Evolutionary conservation across 1,140 invertebrate genomes (phyloP).

Genomic region (Achroia grisella): DNA sequence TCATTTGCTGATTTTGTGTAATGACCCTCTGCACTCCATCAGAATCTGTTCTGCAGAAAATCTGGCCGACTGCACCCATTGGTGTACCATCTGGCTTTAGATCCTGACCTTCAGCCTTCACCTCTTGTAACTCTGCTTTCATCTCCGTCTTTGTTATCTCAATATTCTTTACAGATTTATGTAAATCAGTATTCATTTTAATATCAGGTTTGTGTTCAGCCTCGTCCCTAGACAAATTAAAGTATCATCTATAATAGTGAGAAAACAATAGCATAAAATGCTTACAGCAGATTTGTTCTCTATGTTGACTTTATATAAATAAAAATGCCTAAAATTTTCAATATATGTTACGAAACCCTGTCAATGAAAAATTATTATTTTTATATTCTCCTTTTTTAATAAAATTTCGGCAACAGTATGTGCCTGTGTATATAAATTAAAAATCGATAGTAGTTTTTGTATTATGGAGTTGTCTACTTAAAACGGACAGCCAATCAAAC

Average conservation of each 20-base stretch:
- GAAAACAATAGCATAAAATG: too few species aligned
- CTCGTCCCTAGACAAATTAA: constrained; percentile 35
- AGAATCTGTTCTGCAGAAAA: constrained; percentile 19
- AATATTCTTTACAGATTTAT: constrained; percentile 50
- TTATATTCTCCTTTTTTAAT: too few species aligned
- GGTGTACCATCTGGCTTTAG: constrained; percentile 28
- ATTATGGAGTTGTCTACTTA: not conserved
- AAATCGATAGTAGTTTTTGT: too few species aligned
- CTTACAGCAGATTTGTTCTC: too few species aligned
- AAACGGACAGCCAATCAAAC: too few species aligned
- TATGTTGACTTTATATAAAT: too few species aligned
- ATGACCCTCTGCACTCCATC: constrained; percentile 47
- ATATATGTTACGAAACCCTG: too few species aligned
- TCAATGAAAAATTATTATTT: too few species aligned
- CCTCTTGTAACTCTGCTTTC: constrained; percentile 39
- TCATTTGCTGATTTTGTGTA: constrained; percentile 44
- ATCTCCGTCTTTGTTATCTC: constrained; percentile 37
- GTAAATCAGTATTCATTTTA: constrained; percentile 50
- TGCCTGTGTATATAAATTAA: too few species aligned
- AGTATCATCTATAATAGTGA: not conserved
- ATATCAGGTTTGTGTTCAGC: constrained; percentile 38
- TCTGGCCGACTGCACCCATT: constrained; percentile 20
- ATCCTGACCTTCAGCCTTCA: constrained; percentile 37
- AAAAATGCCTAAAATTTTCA: too few species aligned
- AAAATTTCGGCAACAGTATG: too few species aligned